Evolutionary conservation across 1,140 invertebrate genomes (phyloP).

Genomic region (Belonocnema kinseyi): DNA sequence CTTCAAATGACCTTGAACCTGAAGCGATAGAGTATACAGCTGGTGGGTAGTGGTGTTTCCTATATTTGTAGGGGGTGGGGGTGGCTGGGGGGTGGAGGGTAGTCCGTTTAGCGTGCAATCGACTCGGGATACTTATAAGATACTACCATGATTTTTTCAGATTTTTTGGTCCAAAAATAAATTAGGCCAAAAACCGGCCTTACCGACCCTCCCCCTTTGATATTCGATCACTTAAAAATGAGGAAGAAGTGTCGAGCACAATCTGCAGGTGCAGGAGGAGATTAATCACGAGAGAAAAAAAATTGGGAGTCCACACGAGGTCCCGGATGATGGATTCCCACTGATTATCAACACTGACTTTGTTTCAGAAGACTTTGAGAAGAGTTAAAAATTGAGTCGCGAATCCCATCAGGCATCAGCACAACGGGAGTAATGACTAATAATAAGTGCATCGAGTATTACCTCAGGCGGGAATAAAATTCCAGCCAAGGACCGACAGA

Average conservation of each 20-base stretch:
- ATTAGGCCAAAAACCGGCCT: too few species aligned
- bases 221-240: too few species aligned
- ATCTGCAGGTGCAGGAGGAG: conserved; percentile 27
- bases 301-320: conserved; percentile 40
- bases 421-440: conserved; percentile 38
- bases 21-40: too few species aligned
- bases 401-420: conserved; percentile 46
- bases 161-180: too few species aligned
- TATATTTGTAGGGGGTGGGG: too few species aligned
- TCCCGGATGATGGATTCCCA: conserved; percentile 57
- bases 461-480: conserved; percentile 65
- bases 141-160: too few species aligned
- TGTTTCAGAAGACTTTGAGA: conserved; percentile 40
- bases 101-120: too few species aligned
- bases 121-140: too few species aligned
- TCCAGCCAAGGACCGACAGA: conserved; percentile 58
- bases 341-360: conserved; percentile 51
- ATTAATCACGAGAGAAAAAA: conserved; percentile 50
- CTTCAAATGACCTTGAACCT: too few species aligned
- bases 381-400: conserved; percentile 38
- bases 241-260: not conserved
- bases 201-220: too few species aligned
- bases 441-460: conserved; percentile 61
- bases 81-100: too few species aligned
- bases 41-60: too few species aligned